Evolutionary conservation across 2,113 vertebrate species (phyloP).

Genomic region (Ptyas mucosa): DNA sequence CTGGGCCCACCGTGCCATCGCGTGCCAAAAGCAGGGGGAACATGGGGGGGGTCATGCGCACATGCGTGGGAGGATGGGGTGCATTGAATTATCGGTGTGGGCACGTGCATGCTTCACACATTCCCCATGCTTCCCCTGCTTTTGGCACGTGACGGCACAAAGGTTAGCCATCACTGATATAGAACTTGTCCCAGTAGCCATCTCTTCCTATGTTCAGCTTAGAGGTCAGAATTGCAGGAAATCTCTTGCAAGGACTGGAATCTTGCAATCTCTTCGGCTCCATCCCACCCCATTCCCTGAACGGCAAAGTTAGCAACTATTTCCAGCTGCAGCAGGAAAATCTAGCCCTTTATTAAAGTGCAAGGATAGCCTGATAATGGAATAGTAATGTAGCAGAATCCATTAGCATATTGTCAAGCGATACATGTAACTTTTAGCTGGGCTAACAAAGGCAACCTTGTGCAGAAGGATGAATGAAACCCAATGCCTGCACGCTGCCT

Average conservation of each 20-base stretch:
- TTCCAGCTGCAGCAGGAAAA: background rate
- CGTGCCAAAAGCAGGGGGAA: too few species aligned
- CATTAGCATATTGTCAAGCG: conserved; percentile 33
- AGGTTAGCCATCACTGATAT: too few species aligned
- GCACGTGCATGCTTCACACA: too few species aligned
- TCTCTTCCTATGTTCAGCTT: background rate
- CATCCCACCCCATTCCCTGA: background rate
- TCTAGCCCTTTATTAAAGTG: conserved; percentile 16
- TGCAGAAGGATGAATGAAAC: conserved; percentile 9
- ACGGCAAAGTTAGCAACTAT: background rate
- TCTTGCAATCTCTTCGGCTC: background rate
- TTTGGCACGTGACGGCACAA: too few species aligned
- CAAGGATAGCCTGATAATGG: conserved; percentile 9
- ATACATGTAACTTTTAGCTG: conserved; percentile 4
- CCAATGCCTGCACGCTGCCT: conserved; percentile 16
- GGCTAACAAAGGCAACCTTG: conserved; percentile 43
- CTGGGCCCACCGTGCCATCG: too few species aligned
- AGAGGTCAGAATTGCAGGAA: background rate
- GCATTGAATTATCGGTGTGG: too few species aligned
- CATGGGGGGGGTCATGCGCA: too few species aligned
- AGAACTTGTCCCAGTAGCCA: background rate
- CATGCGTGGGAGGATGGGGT: too few species aligned
- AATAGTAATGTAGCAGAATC: conserved; percentile 6
- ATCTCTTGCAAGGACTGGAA: background rate
- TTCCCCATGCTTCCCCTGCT: too few species aligned